Percentiles rank a stretch among this genome's conserved stretches.
Evolutionary conservation across 2,113 vertebrate species (phyloP).

Genomic region (Thymallus thymallus): DNA sequence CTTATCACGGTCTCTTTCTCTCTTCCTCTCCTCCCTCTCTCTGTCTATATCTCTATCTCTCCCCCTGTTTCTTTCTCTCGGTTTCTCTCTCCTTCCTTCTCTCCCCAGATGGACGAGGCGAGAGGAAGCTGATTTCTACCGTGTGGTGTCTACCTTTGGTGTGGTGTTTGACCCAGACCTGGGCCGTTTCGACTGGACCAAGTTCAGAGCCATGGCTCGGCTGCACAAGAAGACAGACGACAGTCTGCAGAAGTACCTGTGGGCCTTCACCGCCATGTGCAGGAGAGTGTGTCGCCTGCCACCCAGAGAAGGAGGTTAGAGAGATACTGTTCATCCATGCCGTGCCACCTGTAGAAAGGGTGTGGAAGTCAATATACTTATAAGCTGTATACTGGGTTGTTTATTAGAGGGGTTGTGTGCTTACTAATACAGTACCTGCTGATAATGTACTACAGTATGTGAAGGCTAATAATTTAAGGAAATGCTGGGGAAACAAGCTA

Average conservation of each 20-base stretch:
- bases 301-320: conserved; percentile 87
- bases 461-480: conserved; percentile 10
- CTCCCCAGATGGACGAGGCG: conserved; percentile 90
- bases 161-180: conserved; percentile 94
- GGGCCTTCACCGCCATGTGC: conserved; percentile 95
- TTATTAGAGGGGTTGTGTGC: too few relatives aligned
- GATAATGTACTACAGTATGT: too few relatives aligned
- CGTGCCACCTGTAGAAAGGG: background rate
- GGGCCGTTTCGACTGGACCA: conserved; percentile 94
- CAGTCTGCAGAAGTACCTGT: conserved; percentile 95
- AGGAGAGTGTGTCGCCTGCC: conserved; percentile 92
- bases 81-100: too few relatives aligned
- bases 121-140: conserved; percentile 97
- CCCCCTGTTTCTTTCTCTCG: too few relatives aligned
- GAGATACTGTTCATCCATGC: background rate
- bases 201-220: conserved; percentile 95
- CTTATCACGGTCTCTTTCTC: background rate
- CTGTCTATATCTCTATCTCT: background rate
- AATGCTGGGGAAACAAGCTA: conserved; percentile 1
- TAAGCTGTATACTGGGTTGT: background rate
- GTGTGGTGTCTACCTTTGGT: conserved; percentile 96
- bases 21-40: background rate
- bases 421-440: too few relatives aligned
- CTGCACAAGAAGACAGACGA: conserved; percentile 97
- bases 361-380: background rate